These are phyloP conservation scores for Horisme vitalbata DNA, from an alignment of 2,888 invertebrate species.

Conservation along the genomic window DNA sequence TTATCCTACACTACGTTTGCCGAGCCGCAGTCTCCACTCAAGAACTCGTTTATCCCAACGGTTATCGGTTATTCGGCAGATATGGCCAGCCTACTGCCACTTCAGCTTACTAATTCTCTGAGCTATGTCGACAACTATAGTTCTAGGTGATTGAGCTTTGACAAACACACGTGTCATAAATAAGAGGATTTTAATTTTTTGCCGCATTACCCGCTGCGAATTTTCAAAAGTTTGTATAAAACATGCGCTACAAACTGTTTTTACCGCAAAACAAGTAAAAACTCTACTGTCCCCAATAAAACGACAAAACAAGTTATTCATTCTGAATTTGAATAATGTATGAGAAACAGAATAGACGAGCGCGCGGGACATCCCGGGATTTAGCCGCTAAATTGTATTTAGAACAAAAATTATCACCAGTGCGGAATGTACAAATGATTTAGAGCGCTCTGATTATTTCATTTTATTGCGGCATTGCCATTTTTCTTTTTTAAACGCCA, in stretches of 20 bases:
- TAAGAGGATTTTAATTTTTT: no score
- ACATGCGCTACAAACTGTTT: slow-evolving; percentile 6
- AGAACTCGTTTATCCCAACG: no score
- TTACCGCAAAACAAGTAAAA: slow-evolving; percentile 5
- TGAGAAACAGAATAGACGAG: slow-evolving; percentile 49
- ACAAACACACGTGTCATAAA: no score
- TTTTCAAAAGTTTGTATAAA: neutral
- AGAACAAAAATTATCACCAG: slow-evolving; percentile 45
- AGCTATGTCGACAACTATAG: no score
- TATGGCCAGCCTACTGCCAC: no score
- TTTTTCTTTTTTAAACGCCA: no score
- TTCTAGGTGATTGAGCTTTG: no score
- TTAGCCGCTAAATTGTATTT: slow-evolving; percentile 57
- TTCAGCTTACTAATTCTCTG: no score
- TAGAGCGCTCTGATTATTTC: slow-evolving; percentile 27
- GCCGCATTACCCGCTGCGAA: no score
- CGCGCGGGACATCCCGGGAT: slow-evolving; percentile 36
- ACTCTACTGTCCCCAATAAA: slow-evolving; percentile 12
- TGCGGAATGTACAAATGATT: slow-evolving; percentile 26
- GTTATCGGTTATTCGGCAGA: no score
- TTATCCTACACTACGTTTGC: no score
- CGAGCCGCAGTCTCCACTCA: no score
- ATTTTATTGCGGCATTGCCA: slow-evolving; percentile 14
- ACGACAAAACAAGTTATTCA: slow-evolving; percentile 38
- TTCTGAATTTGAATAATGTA: slow-evolving; percentile 64